Percentiles rank a stretch among this genome's conserved stretches.
phyloP scores from a whole-genome alignment of 1,140 invertebrate species.

The Bactericera cockerelli region DNA sequence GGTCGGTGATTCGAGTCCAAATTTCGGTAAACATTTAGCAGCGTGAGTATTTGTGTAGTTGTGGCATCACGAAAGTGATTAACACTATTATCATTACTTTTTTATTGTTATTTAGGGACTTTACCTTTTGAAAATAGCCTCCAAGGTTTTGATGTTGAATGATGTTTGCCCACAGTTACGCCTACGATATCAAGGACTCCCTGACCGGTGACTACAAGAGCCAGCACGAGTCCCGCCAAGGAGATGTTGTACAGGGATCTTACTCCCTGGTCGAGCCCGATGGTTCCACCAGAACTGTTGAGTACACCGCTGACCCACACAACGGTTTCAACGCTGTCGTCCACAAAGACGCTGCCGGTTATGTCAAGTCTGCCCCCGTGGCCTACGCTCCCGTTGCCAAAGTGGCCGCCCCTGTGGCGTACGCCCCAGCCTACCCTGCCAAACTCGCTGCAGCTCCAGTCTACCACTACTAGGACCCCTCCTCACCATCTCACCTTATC shows the following conservation, averaged over 20 bases:
- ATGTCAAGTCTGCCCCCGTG: neutral
- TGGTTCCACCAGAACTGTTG: slow-evolving; percentile 22
- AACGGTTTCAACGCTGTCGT: slow-evolving; percentile 13
- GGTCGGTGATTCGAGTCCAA: too few relatives aligned
- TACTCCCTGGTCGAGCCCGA: slow-evolving; percentile 35
- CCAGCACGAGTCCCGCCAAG: slow-evolving; percentile 45
- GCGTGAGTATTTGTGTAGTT: too few relatives aligned
- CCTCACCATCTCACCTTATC: too few relatives aligned
- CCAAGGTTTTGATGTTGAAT: too few relatives aligned
- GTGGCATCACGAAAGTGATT: too few relatives aligned
- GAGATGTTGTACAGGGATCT: slow-evolving; percentile 45
- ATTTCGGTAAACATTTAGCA: too few relatives aligned
- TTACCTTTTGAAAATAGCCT: too few relatives aligned
- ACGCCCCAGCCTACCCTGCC: slow-evolving; percentile 24
- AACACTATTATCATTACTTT: too few relatives aligned
- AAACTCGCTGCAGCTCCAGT: neutral
- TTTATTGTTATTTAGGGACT: too few relatives aligned
- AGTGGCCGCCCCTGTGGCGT: slow-evolving; percentile 21
- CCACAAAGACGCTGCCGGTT: slow-evolving; percentile 4
- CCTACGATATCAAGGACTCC: slow-evolving; percentile 47
- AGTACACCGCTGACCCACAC: slow-evolving; percentile 19
- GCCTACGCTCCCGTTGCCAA: slow-evolving; percentile 17
- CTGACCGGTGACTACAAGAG: slow-evolving; percentile 47
- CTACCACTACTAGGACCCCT: neutral
- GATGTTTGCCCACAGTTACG: slow-evolving; percentile 36